phyloP scores from a whole-genome alignment of 2,888 invertebrate species.

The Leucophenga maculata region DNA sequence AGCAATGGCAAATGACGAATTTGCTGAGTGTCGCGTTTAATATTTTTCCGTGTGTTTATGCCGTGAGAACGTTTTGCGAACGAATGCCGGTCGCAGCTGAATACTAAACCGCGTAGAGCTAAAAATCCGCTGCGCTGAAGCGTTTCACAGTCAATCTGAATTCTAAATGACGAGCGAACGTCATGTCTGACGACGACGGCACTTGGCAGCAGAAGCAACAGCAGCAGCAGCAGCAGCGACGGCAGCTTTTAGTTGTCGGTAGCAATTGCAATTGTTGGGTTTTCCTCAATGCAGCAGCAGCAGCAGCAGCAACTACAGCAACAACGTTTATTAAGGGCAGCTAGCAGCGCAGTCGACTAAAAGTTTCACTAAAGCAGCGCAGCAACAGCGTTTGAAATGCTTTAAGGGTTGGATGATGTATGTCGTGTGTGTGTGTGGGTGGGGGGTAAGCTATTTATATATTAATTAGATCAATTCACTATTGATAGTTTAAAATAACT shows the following conservation, averaged over 20 bases:
- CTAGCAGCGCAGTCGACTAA: not conserved
- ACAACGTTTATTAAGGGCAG: not conserved
- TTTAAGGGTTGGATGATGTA: too few species aligned
- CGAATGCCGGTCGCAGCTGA: slow-evolving; percentile 62
- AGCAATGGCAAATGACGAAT: slow-evolving; percentile 7
- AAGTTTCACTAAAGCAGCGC: too few species aligned
- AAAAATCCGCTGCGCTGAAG: not conserved
- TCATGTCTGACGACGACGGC: too few species aligned
- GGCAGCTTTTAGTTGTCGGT: not conserved
- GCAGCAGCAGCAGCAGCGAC: not conserved
- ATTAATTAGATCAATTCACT: too few species aligned
- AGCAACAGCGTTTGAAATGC: too few species aligned
- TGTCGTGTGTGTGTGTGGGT: too few species aligned
- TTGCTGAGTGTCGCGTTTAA: not conserved
- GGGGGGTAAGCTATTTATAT: too few species aligned
- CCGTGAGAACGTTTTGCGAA: slow-evolving; percentile 64
- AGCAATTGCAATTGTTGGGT: not conserved
- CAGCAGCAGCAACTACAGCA: not conserved
- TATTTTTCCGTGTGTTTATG: slow-evolving; percentile 36
- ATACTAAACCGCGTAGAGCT: slow-evolving; percentile 35
- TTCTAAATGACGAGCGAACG: not conserved
- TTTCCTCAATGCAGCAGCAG: not conserved
- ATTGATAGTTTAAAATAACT: too few species aligned
- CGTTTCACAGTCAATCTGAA: not conserved
- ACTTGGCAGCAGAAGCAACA: too few species aligned